Base-by-base conservation (phyloP, 2,113 vertebrate genomes). In the Ptyas mucosa region DNA sequence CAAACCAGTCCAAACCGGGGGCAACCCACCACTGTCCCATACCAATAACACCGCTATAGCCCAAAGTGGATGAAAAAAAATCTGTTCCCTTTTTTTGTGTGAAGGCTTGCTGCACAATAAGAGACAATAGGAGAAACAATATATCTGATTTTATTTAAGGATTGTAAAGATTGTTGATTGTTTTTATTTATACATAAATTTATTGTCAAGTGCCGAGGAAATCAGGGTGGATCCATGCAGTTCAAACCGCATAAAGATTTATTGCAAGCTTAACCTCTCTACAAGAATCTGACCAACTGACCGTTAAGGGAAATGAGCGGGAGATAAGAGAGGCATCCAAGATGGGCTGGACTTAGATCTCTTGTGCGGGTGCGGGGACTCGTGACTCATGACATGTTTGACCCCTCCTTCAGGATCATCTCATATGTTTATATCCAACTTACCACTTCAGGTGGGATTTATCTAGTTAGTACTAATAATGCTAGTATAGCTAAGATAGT, bases 281-380 rank as follows among this genome's bases (percentile, higher is more conserved):
- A n/a, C 29, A 69, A 69, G 61, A n/a, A 69, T 69, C 61, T 2
- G 12, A 6, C 24, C 64, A 69, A 69, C 11, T 69, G 29, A n/a
- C 12, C 0, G 0, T n/a, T 69, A 34, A 34, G 29, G 64, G 64
- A 69, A 69, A 69, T 69, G 64, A 69, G 29, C 12, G 1, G 29
- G 64, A 69, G 64, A 69, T 15, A 69, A 64, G 61, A 64, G 26
- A 64, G 26, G 11, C 26, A n/a, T 64, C 14, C 29, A 64, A 69
- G 29, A 26, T 69, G 12, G 61, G 61, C 11, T n/a, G 61, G 11
- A n/a, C 26, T 69, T n/a, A n/a, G 61, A 69, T 69, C 26, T 69
- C 29, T 69, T 69, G 29, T 0, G 0, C 12, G 29, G 4, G 4
- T 1, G 0, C 0, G 0, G 29, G 0, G 64, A 34, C 14, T 69